Evolutionary conservation across 2,113 vertebrate species (phyloP).

Genomic region (Perca fluviatilis): DNA sequence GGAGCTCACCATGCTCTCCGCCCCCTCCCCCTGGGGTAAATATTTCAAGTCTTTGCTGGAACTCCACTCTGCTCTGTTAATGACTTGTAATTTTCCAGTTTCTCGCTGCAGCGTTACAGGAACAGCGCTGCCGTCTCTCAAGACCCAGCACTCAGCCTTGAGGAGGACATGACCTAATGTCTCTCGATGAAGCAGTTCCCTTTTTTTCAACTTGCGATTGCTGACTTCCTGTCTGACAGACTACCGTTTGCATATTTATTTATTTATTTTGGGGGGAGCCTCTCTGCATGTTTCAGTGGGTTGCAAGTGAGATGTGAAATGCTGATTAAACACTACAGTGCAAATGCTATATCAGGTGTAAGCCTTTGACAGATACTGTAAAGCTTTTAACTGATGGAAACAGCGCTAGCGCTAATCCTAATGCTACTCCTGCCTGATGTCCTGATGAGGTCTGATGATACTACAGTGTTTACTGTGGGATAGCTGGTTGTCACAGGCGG

Average conservation of each 20-base stretch:
- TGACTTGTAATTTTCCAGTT: constrained; percentile 49
- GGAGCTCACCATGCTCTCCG: not conserved
- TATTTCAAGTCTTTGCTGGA: constrained; percentile 35
- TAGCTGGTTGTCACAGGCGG: constrained; percentile 18
- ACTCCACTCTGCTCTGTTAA: constrained; percentile 41
- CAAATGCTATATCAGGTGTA: constrained; percentile 13
- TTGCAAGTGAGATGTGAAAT: constrained; percentile 42
- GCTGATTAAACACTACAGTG: not conserved
- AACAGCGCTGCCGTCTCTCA: constrained; percentile 39
- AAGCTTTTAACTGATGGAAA: constrained; percentile 27
- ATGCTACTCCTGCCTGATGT: not conserved
- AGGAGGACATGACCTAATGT: constrained; percentile 54
- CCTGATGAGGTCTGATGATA: not conserved
- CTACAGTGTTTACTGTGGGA: constrained; percentile 15
- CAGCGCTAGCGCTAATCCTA: not conserved
- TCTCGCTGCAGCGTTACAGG: constrained; percentile 42
- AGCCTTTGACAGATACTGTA: constrained; percentile 28
- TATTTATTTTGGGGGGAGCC: constrained; percentile 15
- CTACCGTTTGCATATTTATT: constrained; percentile 18
- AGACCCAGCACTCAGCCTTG: constrained; percentile 12
- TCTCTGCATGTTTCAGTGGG: constrained; percentile 36
- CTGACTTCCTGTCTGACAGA: constrained; percentile 56
- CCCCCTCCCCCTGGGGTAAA: constrained; percentile 15
- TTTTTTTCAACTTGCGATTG: constrained; percentile 28
- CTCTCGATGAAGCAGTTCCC: constrained; percentile 37